Evolutionary conservation across 2,113 vertebrate species (phyloP).

Genomic region (Macroglossus sobrinus): DNA sequence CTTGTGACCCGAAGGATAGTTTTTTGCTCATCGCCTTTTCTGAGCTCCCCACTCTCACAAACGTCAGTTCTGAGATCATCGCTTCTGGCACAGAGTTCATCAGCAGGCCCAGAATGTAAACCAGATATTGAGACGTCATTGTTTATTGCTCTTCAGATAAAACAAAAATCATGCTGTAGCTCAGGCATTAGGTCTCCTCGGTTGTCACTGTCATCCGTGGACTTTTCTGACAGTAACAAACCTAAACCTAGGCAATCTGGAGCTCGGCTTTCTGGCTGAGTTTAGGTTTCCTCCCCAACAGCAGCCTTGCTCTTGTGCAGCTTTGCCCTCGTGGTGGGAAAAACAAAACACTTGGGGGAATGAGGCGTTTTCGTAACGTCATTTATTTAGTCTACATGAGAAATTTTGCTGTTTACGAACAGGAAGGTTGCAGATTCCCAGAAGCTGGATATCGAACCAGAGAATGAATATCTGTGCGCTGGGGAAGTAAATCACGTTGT

Average conservation of each 20-base stretch:
- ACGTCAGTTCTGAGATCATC: not conserved
- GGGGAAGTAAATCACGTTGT: not conserved
- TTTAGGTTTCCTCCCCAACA: not conserved
- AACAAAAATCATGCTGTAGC: not conserved
- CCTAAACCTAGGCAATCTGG: not conserved
- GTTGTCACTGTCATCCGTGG: not conserved
- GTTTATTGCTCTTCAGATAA: not conserved
- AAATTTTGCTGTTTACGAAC: not conserved
- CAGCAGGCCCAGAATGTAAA: not conserved
- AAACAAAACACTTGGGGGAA: not conserved
- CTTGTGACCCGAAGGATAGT: not conserved
- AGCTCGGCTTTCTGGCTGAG: not conserved
- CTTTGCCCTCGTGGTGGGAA: not conserved
- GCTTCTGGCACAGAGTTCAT: not conserved
- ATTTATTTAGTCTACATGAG: conserved; percentile 58
- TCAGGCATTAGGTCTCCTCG: not conserved
- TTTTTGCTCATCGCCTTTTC: not conserved
- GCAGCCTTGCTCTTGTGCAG: not conserved
- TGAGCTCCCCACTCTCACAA: not conserved
- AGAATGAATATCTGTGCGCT: not conserved
- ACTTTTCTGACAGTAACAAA: not conserved
- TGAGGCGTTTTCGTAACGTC: conserved; percentile 34
- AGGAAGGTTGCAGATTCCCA: conserved; percentile 22
- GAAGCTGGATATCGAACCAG: not conserved
- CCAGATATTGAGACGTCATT: too few species aligned